Evolutionary conservation across 2,888 invertebrate genomes (phyloP).

Genomic region (Nysson spinosus): DNA sequence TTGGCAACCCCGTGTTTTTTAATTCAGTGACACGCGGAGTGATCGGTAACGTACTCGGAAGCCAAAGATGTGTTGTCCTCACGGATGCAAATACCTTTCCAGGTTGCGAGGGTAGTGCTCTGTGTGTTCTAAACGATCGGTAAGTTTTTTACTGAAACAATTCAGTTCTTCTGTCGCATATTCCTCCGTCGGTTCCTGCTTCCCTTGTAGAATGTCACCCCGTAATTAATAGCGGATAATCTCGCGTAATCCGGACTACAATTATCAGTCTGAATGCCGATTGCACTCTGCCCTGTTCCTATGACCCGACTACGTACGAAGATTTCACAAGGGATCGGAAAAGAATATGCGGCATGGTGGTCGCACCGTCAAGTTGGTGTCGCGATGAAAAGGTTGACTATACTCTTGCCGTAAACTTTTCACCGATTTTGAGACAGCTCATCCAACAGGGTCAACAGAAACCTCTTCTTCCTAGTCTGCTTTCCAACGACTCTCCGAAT

Average conservation of each 20-base stretch:
- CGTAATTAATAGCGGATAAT: too few species aligned
- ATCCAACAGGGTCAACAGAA: constrained; percentile 1
- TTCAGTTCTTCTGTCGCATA: background rate
- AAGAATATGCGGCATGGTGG: constrained; percentile 78
- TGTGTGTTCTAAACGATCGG: constrained; percentile 72
- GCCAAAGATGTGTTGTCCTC: constrained; percentile 79
- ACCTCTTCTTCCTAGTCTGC: too few species aligned
- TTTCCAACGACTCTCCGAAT: too few species aligned
- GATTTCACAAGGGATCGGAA: constrained; percentile 41
- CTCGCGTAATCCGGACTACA: too few species aligned
- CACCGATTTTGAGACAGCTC: constrained; percentile 76
- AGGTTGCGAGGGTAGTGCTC: constrained; percentile 82
- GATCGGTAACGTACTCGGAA: constrained; percentile 80
- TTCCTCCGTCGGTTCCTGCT: too few species aligned
- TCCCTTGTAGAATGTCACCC: too few species aligned
- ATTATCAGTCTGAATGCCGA: too few species aligned
- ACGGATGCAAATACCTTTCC: constrained; percentile 81
- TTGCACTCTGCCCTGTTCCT: too few species aligned
- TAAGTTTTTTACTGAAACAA: constrained; percentile 6
- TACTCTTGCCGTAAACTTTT: constrained; percentile 80
- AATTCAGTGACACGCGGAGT: constrained; percentile 81
- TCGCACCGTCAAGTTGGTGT: constrained; percentile 82
- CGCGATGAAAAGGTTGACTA: constrained; percentile 83
- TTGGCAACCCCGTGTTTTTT: constrained; percentile 79
- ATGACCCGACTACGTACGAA: too few species aligned